phyloP scores from a whole-genome alignment of 2,113 vertebrate species.

The Lagopus muta region DNA sequence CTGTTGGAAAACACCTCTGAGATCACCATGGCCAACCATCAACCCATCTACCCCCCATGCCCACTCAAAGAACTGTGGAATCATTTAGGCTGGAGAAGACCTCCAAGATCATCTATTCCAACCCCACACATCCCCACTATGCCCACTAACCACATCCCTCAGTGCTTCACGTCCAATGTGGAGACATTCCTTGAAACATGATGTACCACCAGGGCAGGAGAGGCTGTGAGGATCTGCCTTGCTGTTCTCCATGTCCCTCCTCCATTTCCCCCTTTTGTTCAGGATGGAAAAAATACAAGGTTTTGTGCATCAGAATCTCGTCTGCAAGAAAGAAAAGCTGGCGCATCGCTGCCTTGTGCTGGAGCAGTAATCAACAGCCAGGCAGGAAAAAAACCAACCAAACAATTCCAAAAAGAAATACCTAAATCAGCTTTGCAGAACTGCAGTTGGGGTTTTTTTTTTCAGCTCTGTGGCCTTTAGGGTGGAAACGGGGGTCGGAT shows the following conservation, averaged over 20 bases:
- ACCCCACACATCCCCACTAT: too few relatives aligned
- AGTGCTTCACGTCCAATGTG: too few relatives aligned
- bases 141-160: too few relatives aligned
- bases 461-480: background rate
- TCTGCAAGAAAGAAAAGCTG: background rate
- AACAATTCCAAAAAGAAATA: background rate
- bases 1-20: too few relatives aligned
- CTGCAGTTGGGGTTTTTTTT: background rate
- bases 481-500: slow-evolving; percentile 1
- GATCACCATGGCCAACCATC: too few relatives aligned
- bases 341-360: background rate
- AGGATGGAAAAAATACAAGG: background rate
- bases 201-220: background rate
- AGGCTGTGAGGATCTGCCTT: background rate
- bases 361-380: background rate
- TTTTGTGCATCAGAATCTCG: background rate
- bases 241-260: rapidly evolving
- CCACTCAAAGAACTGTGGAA: too few relatives aligned
- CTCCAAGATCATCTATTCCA: too few relatives aligned
- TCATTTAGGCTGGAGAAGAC: too few relatives aligned
- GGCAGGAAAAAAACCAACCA: background rate
- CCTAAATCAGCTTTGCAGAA: background rate
- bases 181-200: too few relatives aligned
- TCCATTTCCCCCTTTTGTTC: background rate
- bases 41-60: too few relatives aligned